phyloP scores from a whole-genome alignment of 1,140 invertebrate species.

The Diabrotica virgifera region DNA sequence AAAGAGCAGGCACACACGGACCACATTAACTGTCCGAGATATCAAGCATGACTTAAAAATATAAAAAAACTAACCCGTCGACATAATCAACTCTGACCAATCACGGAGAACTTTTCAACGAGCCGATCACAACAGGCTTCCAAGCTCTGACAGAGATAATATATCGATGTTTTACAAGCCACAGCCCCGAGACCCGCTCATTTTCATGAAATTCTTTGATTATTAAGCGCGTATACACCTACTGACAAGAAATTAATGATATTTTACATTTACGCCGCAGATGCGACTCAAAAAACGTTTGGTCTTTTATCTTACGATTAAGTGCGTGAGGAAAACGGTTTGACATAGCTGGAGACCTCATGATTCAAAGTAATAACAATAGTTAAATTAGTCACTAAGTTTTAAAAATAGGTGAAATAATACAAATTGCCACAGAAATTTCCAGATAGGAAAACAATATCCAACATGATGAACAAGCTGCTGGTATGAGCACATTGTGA shows the following conservation, averaged over 20 bases:
- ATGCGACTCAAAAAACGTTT: neutral
- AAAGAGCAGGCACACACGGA: conserved; percentile 20
- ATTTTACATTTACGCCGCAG: neutral
- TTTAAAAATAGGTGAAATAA: too few species aligned
- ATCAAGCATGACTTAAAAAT: conserved; percentile 34
- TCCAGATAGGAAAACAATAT: too few species aligned
- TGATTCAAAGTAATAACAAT: too few species aligned
- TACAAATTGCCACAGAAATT: too few species aligned
- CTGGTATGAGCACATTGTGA: too few species aligned
- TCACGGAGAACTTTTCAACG: conserved; percentile 33
- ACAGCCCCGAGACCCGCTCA: neutral
- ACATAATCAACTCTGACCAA: conserved; percentile 35
- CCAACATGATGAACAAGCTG: too few species aligned
- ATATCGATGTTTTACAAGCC: conserved; percentile 15
- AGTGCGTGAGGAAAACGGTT: neutral
- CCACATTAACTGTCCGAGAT: conserved; percentile 23
- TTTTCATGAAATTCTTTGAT: neutral
- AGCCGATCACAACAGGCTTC: conserved; percentile 27
- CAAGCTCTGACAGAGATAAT: conserved; percentile 16
- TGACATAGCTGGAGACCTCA: too few species aligned
- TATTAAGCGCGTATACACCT: neutral
- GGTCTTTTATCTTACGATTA: neutral
- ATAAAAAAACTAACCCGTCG: conserved; percentile 33
- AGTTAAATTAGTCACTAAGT: too few species aligned
- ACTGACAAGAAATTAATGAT: conserved; percentile 1